Percentiles rank a stretch among this genome's conserved stretches.
These are phyloP conservation scores for Hypanus sabinus DNA, from an alignment of 2,113 vertebrate species.

Conservation along the genomic window DNA sequence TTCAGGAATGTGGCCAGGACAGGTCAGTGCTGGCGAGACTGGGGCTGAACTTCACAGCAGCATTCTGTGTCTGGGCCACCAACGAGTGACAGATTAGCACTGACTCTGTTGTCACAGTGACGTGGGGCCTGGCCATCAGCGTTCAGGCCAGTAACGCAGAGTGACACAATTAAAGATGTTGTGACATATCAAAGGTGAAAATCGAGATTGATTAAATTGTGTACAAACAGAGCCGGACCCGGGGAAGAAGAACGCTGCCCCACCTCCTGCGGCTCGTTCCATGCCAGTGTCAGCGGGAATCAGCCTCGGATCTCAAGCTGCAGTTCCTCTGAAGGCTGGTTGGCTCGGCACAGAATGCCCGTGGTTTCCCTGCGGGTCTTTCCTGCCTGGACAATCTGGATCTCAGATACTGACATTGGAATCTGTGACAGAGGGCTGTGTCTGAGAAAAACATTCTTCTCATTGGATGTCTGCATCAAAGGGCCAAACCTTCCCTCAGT, in stretches of 20 bases:
- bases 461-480: not conserved
- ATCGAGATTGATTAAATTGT: constrained; percentile 30
- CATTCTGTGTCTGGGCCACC: too few species aligned
- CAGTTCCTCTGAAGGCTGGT: not conserved
- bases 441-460: not conserved
- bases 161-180: not conserved
- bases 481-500: too few species aligned
- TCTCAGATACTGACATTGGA: not conserved
- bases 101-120: not conserved
- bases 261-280: not conserved
- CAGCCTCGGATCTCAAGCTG: not conserved
- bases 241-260: not conserved
- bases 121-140: not conserved
- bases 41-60: too few species aligned
- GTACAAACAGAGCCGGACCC: not conserved
- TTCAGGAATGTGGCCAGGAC: too few species aligned
- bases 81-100: not conserved
- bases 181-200: constrained; percentile 27
- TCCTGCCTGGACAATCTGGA: not conserved
- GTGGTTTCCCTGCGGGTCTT: not conserved
- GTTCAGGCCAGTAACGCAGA: not conserved
- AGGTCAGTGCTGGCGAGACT: too few species aligned
- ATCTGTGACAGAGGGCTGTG: not conserved
- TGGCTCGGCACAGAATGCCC: not conserved
- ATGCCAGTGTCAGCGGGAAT: not conserved